Evolutionary conservation across 2,113 vertebrate genomes (phyloP).

Genomic region (Fukomys damarensis): DNA sequence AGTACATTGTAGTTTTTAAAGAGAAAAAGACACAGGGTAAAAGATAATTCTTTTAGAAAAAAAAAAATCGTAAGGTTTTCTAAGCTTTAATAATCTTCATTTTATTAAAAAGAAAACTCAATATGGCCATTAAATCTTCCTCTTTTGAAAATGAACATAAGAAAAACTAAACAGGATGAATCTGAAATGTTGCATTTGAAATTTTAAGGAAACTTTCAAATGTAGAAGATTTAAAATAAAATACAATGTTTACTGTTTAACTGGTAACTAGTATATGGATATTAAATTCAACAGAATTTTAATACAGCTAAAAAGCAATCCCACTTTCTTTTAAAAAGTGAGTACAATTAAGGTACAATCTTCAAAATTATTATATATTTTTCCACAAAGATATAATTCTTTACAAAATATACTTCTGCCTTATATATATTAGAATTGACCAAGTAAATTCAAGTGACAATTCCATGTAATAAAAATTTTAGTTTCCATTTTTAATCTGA

Average conservation of each 20-base stretch:
- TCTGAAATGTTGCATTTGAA: constrained; percentile 37
- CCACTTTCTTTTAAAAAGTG: background rate
- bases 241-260: background rate
- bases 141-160: constrained; percentile 35
- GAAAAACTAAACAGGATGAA: constrained; percentile 53
- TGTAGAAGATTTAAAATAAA: constrained; percentile 45
- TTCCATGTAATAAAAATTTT: background rate
- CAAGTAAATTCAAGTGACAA: constrained; percentile 20
- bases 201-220: constrained; percentile 44
- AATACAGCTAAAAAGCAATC: constrained; percentile 6
- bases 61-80: background rate
- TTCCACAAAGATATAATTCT: constrained; percentile 9
- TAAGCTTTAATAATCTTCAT: background rate
- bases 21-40: constrained; percentile 23
- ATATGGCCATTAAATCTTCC: background rate
- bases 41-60: background rate
- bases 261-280: background rate
- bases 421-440: background rate
- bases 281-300: constrained; percentile 55
- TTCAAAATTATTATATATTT: constrained; percentile 45
- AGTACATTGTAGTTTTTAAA: constrained; percentile 33
- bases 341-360: constrained; percentile 2
- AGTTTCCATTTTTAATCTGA: constrained; percentile 3
- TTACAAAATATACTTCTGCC: constrained; percentile 12
- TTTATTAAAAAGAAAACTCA: background rate